Conservation (phyloP, 2,888 invertebrate species). For the Microctonus aethiopoides region DNA sequence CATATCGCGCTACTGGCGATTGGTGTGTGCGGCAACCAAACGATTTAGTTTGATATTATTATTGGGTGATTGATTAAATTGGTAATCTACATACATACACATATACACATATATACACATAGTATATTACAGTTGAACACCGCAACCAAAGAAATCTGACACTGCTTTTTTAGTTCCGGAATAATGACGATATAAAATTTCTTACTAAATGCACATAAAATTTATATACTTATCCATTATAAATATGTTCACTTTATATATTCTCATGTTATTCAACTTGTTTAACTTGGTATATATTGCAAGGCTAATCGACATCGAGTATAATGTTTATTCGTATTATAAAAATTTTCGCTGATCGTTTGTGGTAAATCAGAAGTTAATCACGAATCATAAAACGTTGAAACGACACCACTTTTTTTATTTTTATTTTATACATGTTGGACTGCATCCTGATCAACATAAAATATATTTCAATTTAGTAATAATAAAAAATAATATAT, state of each 20-base stretch:
- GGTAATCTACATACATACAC: too few relatives aligned
- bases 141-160: not conserved
- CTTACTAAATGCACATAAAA: not conserved
- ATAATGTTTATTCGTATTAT: not conserved
- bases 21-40: not conserved
- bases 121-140: not conserved
- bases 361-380: not conserved
- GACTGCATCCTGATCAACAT: not conserved
- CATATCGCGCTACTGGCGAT: slow-evolving; percentile 5
- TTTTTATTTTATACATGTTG: not conserved
- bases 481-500: not conserved
- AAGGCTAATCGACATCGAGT: not conserved
- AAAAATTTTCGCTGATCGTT: not conserved
- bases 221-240: not conserved
- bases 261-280: too few relatives aligned
- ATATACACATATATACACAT: not conserved
- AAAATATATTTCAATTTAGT: not conserved
- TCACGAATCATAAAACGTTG: not conserved
- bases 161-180: not conserved
- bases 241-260: too few relatives aligned
- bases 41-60: not conserved
- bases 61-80: not conserved
- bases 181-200: not conserved
- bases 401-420: not conserved
- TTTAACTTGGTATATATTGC: too few relatives aligned